phyloP scores from a whole-genome alignment of 2,888 invertebrate genomes.

The Stenotaenia linearis region DNA sequence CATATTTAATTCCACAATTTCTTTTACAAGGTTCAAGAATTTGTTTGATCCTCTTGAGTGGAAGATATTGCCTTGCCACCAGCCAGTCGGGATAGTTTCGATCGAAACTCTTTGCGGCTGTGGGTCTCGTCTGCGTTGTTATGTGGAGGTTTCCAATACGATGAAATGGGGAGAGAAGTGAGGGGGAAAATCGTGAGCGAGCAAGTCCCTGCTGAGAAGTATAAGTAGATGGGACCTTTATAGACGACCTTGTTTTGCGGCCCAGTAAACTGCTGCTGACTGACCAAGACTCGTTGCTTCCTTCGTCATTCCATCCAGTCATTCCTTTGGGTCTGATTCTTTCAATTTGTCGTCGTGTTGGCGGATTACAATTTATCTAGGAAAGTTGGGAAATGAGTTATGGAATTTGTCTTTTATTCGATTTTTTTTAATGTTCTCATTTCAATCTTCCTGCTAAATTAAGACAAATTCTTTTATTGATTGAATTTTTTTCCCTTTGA shows the following conservation, averaged over 20 bases:
- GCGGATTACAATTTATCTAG: neutral
- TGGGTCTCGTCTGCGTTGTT: neutral
- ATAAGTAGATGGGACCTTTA: neutral
- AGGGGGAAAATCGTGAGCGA: neutral
- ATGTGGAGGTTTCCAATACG: conserved; percentile 26
- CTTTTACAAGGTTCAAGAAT: neutral
- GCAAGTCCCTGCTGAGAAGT: neutral
- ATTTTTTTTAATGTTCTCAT: neutral
- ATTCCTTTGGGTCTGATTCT: neutral
- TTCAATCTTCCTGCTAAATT: too few species aligned
- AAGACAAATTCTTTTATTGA: too few species aligned
- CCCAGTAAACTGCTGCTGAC: neutral
- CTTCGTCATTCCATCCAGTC: neutral
- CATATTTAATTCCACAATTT: neutral
- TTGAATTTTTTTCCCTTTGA: too few species aligned
- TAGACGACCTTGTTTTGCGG: conserved; percentile 20
- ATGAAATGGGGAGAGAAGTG: conserved; percentile 17
- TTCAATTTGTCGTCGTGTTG: neutral
- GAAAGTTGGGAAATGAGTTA: neutral
- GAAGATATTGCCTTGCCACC: conserved; percentile 14
- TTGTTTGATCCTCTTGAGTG: conserved; percentile 11
- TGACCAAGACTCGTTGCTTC: neutral
- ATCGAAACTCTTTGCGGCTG: conserved; percentile 1
- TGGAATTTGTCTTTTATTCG: neutral
- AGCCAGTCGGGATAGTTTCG: neutral